These are phyloP conservation scores for Aviceda subcristata DNA, from an alignment of 2,113 vertebrate species.

Conservation along the genomic window DNA sequence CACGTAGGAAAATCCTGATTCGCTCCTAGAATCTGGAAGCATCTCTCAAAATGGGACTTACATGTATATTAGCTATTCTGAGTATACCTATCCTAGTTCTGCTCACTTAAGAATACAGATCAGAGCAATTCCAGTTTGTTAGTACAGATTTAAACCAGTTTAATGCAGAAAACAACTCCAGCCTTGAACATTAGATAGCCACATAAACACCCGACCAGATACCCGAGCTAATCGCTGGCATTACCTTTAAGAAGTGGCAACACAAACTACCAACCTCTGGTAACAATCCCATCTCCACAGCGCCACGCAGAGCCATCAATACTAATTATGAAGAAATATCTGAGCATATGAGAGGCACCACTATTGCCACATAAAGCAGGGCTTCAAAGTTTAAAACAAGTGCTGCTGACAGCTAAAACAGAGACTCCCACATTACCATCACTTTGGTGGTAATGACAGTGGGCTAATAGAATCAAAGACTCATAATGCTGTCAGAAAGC, in stretches of 20 bases:
- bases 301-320: neutral
- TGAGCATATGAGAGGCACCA: neutral
- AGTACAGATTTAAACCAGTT: neutral
- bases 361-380: slow-evolving; percentile 3
- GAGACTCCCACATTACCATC: slow-evolving; percentile 42
- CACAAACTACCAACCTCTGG: neutral
- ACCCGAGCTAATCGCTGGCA: neutral
- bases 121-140: neutral
- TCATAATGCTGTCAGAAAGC: slow-evolving; percentile 42
- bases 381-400: slow-evolving; percentile 42
- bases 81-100: neutral
- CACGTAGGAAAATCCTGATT: neutral
- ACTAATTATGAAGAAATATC: slow-evolving; percentile 9
- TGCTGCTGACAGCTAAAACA: slow-evolving; percentile 51
- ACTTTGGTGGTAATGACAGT: slow-evolving; percentile 57
- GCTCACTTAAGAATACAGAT: neutral
- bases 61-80: neutral
- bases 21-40: neutral
- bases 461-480: slow-evolving; percentile 60
- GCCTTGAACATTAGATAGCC: neutral
- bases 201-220: neutral
- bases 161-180: neutral
- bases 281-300: neutral
- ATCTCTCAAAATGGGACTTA: neutral
- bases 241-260: neutral